Percentiles rank a stretch among this genome's conserved stretches.
Evolutionary conservation across 2,797 vertebrate species (phyloP).

Genomic region (Momotus momota): DNA sequence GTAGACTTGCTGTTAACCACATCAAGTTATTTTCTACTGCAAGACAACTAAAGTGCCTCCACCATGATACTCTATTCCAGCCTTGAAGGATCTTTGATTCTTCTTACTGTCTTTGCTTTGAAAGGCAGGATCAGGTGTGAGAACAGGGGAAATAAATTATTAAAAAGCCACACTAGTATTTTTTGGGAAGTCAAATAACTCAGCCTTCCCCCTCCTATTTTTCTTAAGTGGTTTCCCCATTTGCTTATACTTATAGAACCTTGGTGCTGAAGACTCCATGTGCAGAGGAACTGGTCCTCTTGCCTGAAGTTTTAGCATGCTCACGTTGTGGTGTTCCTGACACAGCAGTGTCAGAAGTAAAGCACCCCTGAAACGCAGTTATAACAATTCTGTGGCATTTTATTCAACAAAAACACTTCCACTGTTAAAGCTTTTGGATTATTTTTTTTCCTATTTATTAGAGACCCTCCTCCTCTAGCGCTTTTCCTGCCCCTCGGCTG

Average conservation of each 20-base stretch:
- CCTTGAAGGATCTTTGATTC: background rate
- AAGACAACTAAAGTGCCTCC: background rate
- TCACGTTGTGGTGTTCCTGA: background rate
- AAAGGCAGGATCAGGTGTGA: background rate
- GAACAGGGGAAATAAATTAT: background rate
- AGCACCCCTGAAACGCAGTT: rapidly evolving
- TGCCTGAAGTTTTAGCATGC: no score
- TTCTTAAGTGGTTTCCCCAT: background rate
- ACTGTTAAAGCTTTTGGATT: rapidly evolving
- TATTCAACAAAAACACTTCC: background rate
- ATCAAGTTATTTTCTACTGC: background rate
- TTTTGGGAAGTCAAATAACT: background rate
- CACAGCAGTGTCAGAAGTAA: background rate
- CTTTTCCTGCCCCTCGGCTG: background rate
- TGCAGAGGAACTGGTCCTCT: background rate
- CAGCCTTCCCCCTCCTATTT: rapidly evolving
- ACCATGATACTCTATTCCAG: rapidly evolving
- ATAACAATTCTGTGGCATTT: rapidly evolving
- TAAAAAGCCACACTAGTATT: background rate
- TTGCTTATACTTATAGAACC: background rate
- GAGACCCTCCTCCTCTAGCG: no score
- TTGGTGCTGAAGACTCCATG: background rate
- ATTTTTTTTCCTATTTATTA: background rate
- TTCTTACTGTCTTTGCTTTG: background rate
- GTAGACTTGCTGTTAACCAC: background rate